Evolutionary conservation across 2,797 vertebrate genomes (phyloP).

Genomic region (Hippoglossus hippoglossus): DNA sequence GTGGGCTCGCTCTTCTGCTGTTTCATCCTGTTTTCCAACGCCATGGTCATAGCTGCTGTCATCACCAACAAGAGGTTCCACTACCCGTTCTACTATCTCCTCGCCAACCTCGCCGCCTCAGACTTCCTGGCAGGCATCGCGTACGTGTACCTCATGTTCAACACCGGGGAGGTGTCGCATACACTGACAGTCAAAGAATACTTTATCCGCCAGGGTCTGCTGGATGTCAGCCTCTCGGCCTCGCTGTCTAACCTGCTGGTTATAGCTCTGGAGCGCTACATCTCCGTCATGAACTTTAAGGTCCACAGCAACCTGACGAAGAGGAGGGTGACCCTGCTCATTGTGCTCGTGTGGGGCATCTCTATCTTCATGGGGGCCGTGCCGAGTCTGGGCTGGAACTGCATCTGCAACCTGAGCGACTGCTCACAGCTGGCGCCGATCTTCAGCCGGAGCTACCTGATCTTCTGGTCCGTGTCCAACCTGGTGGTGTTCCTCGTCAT

Average conservation of each 20-base stretch:
- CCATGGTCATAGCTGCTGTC: conserved; percentile 93
- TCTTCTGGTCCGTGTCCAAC: conserved; percentile 95
- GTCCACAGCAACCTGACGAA: conserved; percentile 96
- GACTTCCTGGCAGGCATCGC: conserved; percentile 97
- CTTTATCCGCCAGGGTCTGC: conserved; percentile 94
- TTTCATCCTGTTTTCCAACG: conserved; percentile 95
- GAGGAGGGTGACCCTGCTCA: conserved; percentile 93
- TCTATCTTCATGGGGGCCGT: conserved; percentile 95
- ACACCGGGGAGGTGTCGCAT: conserved; percentile 89
- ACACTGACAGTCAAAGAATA: conserved; percentile 89
- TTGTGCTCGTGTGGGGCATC: conserved; percentile 91
- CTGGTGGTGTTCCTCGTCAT: conserved; percentile 93
- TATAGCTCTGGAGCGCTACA: conserved; percentile 95
- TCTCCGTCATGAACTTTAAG: conserved; percentile 94
- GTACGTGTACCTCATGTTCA: conserved; percentile 97
- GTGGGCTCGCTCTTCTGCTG: conserved; percentile 93
- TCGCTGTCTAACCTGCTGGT: conserved; percentile 94
- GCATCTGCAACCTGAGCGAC: conserved; percentile 89
- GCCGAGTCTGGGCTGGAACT: conserved; percentile 97
- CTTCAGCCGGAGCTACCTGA: conserved; percentile 95
- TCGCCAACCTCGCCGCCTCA: conserved; percentile 94
- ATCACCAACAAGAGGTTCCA: conserved; percentile 95
- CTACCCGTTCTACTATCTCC: conserved; percentile 96
- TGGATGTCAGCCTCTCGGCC: conserved; percentile 94
- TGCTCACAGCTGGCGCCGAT: conserved; percentile 95